Conservation (phyloP, 1,140 invertebrate genomes). For the Oppia nitens region DNA sequence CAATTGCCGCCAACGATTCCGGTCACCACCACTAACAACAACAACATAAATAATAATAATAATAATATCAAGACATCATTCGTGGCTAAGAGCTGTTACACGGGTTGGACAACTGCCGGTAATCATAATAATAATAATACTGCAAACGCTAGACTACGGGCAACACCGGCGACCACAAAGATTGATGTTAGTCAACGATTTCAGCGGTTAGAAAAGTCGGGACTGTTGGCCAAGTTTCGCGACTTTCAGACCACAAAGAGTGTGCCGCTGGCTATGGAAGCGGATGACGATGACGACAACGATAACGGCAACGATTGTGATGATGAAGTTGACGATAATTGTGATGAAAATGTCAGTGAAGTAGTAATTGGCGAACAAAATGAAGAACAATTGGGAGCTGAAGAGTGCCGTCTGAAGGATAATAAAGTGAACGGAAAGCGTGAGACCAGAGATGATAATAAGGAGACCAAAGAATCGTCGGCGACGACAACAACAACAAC, state of each 20-base stretch:
- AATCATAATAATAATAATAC: neutral
- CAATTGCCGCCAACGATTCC: too few relatives aligned
- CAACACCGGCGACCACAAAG: neutral
- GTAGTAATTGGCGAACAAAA: neutral
- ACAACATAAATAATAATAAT: neutral
- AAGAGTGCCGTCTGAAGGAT: neutral
- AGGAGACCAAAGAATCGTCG: neutral
- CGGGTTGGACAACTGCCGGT: neutral
- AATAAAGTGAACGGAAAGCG: neutral
- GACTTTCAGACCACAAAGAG: neutral
- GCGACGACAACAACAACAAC: too few relatives aligned
- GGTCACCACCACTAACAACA: too few relatives aligned
- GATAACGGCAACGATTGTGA: neutral
- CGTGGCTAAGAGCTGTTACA: constrained; percentile 37
- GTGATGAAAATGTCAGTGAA: neutral
- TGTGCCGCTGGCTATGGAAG: neutral
- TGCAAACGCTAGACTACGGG: neutral
- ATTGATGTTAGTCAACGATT: neutral
- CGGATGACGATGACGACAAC: neutral
- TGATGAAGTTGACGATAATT: neutral
- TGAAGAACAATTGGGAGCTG: neutral
- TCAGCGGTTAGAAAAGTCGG: neutral
- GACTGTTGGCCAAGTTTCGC: neutral
- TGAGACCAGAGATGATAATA: neutral
- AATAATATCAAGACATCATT: neutral